phyloP scores from a whole-genome alignment of 2,888 invertebrate genomes.

The Cataglyphis albicans region DNA sequence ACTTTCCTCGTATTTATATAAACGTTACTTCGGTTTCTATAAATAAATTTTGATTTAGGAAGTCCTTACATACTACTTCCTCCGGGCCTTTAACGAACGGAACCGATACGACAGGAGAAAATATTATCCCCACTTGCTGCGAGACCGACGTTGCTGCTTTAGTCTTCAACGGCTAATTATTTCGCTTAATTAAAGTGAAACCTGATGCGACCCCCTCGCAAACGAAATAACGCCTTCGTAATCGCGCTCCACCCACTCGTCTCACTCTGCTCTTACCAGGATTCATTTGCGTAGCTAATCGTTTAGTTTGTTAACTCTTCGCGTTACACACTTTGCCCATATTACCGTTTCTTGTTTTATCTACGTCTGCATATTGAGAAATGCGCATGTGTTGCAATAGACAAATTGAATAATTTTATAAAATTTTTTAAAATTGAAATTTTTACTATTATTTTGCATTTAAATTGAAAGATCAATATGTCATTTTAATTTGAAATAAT shows the following conservation, averaged over 20 bases:
- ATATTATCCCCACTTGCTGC: slow-evolving; percentile 61
- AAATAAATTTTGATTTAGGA: slow-evolving; percentile 59
- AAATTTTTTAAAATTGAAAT: slow-evolving; percentile 15
- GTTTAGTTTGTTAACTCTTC: slow-evolving; percentile 61
- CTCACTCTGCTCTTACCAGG: slow-evolving; percentile 58
- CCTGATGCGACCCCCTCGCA: slow-evolving; percentile 72
- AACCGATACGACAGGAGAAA: slow-evolving; percentile 60
- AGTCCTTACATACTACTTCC: slow-evolving; percentile 59
- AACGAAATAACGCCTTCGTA: slow-evolving; percentile 74
- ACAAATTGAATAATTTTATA: slow-evolving; percentile 16
- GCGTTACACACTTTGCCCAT: slow-evolving; percentile 17
- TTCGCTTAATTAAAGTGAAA: slow-evolving; percentile 81
- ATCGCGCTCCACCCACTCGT: slow-evolving; percentile 57
- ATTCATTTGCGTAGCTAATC: slow-evolving; percentile 68
- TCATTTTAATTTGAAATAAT: neutral
- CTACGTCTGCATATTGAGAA: neutral
- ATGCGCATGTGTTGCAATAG: neutral
- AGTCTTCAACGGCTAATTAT: slow-evolving; percentile 79
- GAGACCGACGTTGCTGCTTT: slow-evolving; percentile 40
- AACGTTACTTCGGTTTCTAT: slow-evolving; percentile 24
- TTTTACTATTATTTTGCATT: neutral
- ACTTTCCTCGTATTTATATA: neutral
- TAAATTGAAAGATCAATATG: neutral
- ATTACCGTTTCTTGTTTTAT: slow-evolving; percentile 12
- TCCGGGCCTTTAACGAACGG: neutral